Evolutionary conservation across 1,140 invertebrate genomes (phyloP).

Genomic region (Chrysomallon squamiferum): DNA sequence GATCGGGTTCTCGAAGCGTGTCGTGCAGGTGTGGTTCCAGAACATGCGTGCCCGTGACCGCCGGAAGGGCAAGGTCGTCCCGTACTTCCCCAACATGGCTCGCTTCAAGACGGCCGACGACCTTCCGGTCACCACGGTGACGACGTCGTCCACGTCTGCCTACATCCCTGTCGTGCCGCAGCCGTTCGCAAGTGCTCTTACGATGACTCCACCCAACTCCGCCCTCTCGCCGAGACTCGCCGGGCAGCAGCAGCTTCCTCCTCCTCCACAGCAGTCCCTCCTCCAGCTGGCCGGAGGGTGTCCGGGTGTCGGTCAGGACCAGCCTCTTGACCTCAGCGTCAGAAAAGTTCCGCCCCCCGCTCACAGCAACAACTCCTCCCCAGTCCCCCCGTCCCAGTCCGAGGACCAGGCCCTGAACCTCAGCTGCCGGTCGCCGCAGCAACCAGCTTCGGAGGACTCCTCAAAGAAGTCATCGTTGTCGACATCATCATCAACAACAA

Average conservation of each 20-base stretch:
- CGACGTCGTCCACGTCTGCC: constrained; percentile 25
- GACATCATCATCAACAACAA: constrained; percentile 4
- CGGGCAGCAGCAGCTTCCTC: no score
- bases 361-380: constrained; percentile 31
- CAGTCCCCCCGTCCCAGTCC: constrained; percentile 22
- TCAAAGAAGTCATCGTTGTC: constrained; percentile 17
- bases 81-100: constrained; percentile 49
- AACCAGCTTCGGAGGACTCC: constrained; percentile 18
- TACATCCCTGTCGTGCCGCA: constrained; percentile 57
- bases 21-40: constrained; percentile 98
- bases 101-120: constrained; percentile 32
- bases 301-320: constrained; percentile 47
- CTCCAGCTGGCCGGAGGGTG: constrained; percentile 6
- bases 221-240: constrained; percentile 1
- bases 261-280: not conserved
- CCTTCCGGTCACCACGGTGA: constrained; percentile 15
- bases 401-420: constrained; percentile 53
- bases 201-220: not conserved
- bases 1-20: constrained; percentile 87
- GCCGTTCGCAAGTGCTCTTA: constrained; percentile 19
- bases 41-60: constrained; percentile 93
- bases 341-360: constrained; percentile 66
- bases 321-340: constrained; percentile 87
- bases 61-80: constrained; percentile 43
- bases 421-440: constrained; percentile 38